phyloP scores from a whole-genome alignment of 2,888 invertebrate genomes.

The Allygus modestus region DNA sequence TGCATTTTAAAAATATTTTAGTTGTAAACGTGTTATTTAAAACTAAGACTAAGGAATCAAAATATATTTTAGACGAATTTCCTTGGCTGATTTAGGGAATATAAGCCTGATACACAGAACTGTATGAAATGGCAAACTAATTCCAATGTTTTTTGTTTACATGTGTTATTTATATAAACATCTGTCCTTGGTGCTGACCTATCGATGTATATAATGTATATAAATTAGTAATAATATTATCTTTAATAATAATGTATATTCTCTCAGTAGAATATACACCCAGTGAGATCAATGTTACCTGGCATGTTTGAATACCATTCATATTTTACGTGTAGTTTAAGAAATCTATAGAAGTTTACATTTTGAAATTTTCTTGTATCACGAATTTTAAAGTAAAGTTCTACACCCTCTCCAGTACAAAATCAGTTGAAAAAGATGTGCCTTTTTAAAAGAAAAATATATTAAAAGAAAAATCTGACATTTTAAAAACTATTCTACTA shows the following conservation, averaged over 20 bases:
- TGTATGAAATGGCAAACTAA: background rate
- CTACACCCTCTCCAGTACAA: no score
- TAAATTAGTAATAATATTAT: slow-evolving; percentile 27
- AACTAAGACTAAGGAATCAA: no score
- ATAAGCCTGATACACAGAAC: slow-evolving; percentile 12
- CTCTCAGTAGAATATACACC: slow-evolving; percentile 17
- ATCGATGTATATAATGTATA: slow-evolving; percentile 46
- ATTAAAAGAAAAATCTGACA: no score
- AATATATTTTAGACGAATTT: no score
- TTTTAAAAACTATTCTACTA: no score
- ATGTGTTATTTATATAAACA: background rate
- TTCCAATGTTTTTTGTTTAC: background rate
- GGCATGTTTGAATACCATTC: slow-evolving; percentile 15
- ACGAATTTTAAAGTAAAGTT: no score
- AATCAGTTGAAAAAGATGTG: no score
- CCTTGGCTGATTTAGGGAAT: no score
- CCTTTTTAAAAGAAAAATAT: no score
- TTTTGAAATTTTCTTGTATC: no score
- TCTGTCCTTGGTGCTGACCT: slow-evolving; percentile 40
- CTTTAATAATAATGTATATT: slow-evolving; percentile 48
- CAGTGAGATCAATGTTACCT: slow-evolving; percentile 53
- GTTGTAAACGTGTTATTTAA: no score
- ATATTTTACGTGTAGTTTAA: slow-evolving; percentile 14
- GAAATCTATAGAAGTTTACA: background rate
- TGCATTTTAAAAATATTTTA: no score